These are phyloP conservation scores for Halcyon leucocephala DNA, from an alignment of 2,797 vertebrate species.

Conservation along the genomic window DNA sequence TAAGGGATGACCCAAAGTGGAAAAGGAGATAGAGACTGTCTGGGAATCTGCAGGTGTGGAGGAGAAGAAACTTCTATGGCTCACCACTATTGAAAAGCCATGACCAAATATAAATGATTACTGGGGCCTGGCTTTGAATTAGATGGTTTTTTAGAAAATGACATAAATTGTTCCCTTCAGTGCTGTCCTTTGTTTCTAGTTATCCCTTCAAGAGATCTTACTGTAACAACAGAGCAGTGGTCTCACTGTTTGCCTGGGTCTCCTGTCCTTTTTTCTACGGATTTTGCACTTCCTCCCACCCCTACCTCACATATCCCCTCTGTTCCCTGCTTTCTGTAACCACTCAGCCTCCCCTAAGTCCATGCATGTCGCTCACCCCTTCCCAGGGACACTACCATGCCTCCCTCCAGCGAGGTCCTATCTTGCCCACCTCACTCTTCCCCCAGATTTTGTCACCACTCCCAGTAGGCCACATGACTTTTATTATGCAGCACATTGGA, in stretches of 20 bases:
- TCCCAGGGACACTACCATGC: neutral
- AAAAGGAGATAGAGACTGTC: neutral
- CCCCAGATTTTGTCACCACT: accelerated
- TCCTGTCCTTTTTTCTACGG: neutral
- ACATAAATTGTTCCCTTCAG: neutral
- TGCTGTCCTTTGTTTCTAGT: neutral
- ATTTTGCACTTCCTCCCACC: neutral
- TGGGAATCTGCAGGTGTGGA: neutral
- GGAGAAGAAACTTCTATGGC: neutral
- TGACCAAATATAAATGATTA: neutral
- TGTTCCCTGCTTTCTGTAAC: accelerated
- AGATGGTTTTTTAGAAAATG: neutral
- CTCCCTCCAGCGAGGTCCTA: accelerated
- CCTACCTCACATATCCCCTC: accelerated
- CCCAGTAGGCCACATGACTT: accelerated
- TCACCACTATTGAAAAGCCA: neutral
- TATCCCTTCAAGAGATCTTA: neutral
- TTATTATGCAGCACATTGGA: neutral
- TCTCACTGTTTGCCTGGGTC: neutral
- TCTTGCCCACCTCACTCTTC: neutral
- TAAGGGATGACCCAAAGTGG: neutral
- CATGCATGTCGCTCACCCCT: accelerated
- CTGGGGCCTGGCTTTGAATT: neutral
- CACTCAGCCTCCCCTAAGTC: neutral
- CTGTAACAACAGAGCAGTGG: neutral